Percentiles rank a stretch among this genome's conserved stretches.
These are phyloP conservation scores for Choloepus hoffmanni DNA, from an alignment of 2,113 vertebrate genomes.

Conservation along the genomic window DNA sequence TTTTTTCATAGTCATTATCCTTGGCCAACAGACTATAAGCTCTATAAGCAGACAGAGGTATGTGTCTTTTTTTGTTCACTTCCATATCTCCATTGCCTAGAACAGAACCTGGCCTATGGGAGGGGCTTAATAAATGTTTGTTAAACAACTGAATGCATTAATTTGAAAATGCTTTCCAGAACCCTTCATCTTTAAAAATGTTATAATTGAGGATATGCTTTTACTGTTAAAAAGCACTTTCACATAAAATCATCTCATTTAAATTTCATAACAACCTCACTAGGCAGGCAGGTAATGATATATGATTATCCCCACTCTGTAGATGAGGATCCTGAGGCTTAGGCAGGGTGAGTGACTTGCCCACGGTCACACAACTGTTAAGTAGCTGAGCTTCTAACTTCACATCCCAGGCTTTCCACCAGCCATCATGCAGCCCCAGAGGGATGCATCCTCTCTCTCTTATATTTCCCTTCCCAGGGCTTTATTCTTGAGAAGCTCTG, in stretches of 20 bases:
- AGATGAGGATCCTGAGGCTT: not conserved
- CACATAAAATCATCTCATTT: not conserved
- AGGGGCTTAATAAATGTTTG: not conserved
- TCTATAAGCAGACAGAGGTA: not conserved
- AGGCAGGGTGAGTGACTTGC: not conserved
- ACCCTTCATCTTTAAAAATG: not conserved
- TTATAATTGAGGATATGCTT: not conserved
- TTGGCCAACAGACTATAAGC: not conserved
- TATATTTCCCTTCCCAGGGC: not conserved
- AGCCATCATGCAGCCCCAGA: not conserved
- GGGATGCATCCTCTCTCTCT: not conserved
- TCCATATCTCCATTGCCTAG: not conserved
- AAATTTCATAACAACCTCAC: not conserved
- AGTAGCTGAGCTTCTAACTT: not conserved
- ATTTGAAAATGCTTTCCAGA: constrained; percentile 30
- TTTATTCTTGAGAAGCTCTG: not conserved
- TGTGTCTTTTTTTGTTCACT: not conserved
- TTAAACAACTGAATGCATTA: not conserved
- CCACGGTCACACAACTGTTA: not conserved
- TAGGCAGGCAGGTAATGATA: not conserved
- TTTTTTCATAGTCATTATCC: not conserved
- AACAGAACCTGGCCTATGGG: not conserved
- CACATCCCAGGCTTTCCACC: not conserved
- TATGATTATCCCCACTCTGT: not conserved
- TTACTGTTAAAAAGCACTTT: constrained; percentile 9